Evolutionary conservation across 2,113 vertebrate species (phyloP), one percentile per base, ranked within the genome.

Genomic region (Megalops atlanticus): DNA sequence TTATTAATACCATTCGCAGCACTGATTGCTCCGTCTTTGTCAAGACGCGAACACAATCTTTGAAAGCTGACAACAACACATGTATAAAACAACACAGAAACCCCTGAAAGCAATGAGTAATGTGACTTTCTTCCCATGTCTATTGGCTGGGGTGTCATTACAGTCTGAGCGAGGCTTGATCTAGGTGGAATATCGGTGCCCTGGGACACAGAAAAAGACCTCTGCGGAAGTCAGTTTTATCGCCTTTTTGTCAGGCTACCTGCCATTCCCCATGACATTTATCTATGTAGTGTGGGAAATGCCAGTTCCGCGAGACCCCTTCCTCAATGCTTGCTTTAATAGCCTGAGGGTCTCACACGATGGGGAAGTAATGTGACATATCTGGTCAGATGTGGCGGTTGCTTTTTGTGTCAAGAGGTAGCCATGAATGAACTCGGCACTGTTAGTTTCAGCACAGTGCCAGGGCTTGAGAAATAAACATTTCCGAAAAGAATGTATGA

Each of bases 291-390:
- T 73, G 16, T 73, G 27, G 74, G 69, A 70, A 80, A 74, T 70
- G 38, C 41, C 72, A 83, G 83, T 83, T 83, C 81, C 35, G 35
- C 43, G 68, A 72, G 82, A 49, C 43, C 83, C 78, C 40, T 80
- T 41, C 35, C 47, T 76, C 27, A 79, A 79, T 41, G 70, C 79
- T 79, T 80, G 68, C 33, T 83, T 85, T 84, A 86, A 88, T 85
- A 79, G 38, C 78, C 83, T 69, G 35, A 73, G 68, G 41, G 21
- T 76, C 83, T 33, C 27, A 24, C 15, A 15, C 40, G 40, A 58
- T n/a, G 10, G 39, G n/a, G 31, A 64, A 27, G 39, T 45, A 75
- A 72, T 68, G 40, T 74, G 72, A 76, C 64, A 40, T 76, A 24
- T 24, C 74, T 82, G 75, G 73, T 83, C 76, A 81, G 84, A 24